Evolutionary conservation across 1,140 invertebrate genomes (phyloP).

Genomic region (Cydia amplana): DNA sequence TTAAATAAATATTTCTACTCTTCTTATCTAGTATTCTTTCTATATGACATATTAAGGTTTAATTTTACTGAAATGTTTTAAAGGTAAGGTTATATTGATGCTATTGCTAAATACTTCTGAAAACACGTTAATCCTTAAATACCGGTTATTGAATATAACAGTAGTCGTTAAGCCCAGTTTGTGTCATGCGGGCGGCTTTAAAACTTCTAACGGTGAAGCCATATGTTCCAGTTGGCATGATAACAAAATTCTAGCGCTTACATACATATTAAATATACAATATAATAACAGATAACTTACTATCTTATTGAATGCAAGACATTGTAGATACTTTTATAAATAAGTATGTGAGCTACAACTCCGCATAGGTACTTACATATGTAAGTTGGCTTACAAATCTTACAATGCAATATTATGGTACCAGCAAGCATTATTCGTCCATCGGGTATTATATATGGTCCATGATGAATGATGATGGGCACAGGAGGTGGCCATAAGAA

Average conservation of each 20-base stretch:
- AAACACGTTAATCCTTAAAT: background rate
- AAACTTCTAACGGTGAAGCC: background rate
- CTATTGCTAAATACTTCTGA: background rate
- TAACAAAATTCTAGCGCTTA: background rate
- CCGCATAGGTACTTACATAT: no score
- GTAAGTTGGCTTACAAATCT: no score
- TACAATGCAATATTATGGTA: no score
- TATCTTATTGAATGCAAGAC: background rate
- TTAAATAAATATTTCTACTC: no score
- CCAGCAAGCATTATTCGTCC: no score
- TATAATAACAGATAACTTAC: background rate
- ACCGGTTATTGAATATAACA: background rate
- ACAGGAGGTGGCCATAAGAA: no score
- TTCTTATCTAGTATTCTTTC: no score
- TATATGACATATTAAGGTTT: no score
- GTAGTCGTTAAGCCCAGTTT: background rate
- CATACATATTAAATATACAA: background rate
- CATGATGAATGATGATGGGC: no score
- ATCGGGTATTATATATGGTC: no score
- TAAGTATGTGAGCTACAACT: no score
- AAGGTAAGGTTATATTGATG: background rate
- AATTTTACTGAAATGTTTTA: background rate
- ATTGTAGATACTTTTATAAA: background rate
- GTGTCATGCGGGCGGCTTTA: background rate
- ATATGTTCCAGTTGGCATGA: background rate